Conservation (phyloP, 2,797 vertebrate species). For the Lepilemur ruficaudatus region DNA sequence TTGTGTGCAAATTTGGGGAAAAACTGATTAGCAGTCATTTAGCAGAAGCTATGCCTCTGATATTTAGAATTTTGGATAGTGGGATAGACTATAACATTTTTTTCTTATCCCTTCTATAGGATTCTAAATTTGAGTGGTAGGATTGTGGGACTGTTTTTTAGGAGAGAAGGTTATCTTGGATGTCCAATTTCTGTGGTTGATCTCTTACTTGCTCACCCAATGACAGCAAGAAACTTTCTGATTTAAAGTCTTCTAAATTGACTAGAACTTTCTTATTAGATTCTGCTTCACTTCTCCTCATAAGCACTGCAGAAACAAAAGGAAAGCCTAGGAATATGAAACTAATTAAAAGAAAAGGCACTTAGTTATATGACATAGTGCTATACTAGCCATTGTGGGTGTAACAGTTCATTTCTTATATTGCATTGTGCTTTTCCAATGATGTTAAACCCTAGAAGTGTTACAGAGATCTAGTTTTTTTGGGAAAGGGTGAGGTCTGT, state of each 20-base stretch:
- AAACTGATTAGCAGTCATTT: slow-evolving; percentile 39
- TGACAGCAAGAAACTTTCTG: slow-evolving; percentile 33
- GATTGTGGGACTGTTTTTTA: slow-evolving; percentile 31
- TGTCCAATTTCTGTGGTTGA: slow-evolving; percentile 43
- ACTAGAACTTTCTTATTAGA: not conserved
- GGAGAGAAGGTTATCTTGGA: not conserved
- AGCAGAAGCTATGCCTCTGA: slow-evolving; percentile 32
- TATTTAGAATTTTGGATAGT: slow-evolving; percentile 34
- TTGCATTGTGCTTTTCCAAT: slow-evolving; percentile 38
- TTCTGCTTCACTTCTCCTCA: slow-evolving; percentile 56
- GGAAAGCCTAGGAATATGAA: slow-evolving; percentile 50
- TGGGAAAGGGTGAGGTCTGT: not conserved
- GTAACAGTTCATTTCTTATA: not conserved
- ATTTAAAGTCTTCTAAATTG: slow-evolving; percentile 54
- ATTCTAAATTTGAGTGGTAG: slow-evolving; percentile 1
- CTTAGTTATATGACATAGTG: not conserved
- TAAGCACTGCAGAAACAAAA: slow-evolving; percentile 59
- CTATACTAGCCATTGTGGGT: not conserved
- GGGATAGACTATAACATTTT: slow-evolving; percentile 37
- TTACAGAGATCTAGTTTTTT: not conserved
- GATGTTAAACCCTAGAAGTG: not conserved
- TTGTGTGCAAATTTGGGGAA: slow-evolving; percentile 46
- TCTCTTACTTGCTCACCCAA: not conserved
- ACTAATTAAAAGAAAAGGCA: slow-evolving; percentile 41
- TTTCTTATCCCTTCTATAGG: not conserved